Evolutionary conservation across 2,113 vertebrate species (phyloP), one percentile per base, ranked within the genome.

Genomic region (Silurus asotus): DNA sequence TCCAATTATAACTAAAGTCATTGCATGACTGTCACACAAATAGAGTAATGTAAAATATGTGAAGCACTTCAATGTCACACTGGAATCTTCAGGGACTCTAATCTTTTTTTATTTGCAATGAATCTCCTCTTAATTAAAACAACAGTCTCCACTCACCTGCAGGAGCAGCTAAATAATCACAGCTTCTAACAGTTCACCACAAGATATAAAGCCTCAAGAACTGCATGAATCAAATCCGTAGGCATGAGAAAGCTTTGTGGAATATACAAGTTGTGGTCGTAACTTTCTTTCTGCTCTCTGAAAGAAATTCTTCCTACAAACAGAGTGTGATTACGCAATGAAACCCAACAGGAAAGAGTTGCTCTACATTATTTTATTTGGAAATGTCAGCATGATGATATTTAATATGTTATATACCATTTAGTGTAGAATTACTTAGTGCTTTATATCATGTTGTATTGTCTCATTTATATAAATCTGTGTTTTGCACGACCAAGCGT

Each of bases 111-210:
- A 53, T 72, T 84, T 70, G 19, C 56, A 79, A 59, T 67, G 55
- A 83, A 82, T 45, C 76, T 82, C 51, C 70, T 80, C 58, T 83
- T 88, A 88, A 88, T 78, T 85, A 86, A 89, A 62, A 74, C 56
- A 82, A 48, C 67, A 86, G 75, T 48, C 28, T 86, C 53, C 48
- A 85, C 56, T 88, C 62, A 81, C 67, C 56, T 72, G 70, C 84
- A 84, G 62, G 58, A 86, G 69, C 80, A 76, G 59, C 25, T 55
- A 61, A 51, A 61, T 86, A 78, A 82, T 89, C 67, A 88, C 87
- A 88, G 72, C 55, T 11, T 87, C 84, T 79, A 82, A 62, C 56
- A 86, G 61, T 59, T n/a, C 82, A 64, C 45, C 1, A 65, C 10
- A 79, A 85, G 86, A 82, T 48, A 83, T 51, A 74, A 58, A 79